Evolutionary conservation across 2,888 invertebrate species (phyloP), one percentile per base, ranked within the genome.

Genomic region (Mantis religiosa): DNA sequence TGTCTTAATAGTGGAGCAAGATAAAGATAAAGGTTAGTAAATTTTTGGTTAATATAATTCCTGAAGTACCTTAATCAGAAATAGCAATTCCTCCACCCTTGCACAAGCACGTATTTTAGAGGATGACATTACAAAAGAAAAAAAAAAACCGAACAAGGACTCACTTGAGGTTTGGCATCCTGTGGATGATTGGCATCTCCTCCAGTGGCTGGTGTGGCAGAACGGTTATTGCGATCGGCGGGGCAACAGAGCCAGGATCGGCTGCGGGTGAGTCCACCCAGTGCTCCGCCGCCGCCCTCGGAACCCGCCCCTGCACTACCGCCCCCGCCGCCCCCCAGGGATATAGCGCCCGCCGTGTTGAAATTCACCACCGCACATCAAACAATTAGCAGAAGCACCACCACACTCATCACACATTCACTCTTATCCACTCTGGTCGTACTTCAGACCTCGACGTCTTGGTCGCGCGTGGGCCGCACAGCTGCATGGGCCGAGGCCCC

Each of bases 211-310:
- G 86, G 83, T 27, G 41, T 83, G 41, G 81, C 82, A 25, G 82
- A 82, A 25, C 89, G 89, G 83, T 71, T 88, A 85, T 85, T 85
- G 30, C 89, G 85, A 83, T 90, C 90, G 27, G 90, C 90, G 90
- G 95, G 95, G 93, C 95, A 95, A 90, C 95, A 93, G 91, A 95
- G 94, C 94, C 95, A 95, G 91, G 95, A 95, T 89, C 95, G 92
- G 91, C 95, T 95, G 90, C 95, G 93, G 86, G 95, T 93, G 1
- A 95, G 94, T 0, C 92, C 91, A n/a, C 90, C 88, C 86, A 89
- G 90, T 93, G 93, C 34, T 93, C 92, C 91, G 82, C 91, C 90
- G 81, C 90, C 91, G 91, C 91, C 89, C 91, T 92, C 84, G 91
- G 91, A 81, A 91, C 91, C 90, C 92, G 92, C 82, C 92, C 91